Percentiles rank a stretch among this genome's conserved stretches.
These are phyloP conservation scores for Sylvietta virens DNA, from an alignment of 2,113 vertebrate genomes.

Conservation along the genomic window DNA sequence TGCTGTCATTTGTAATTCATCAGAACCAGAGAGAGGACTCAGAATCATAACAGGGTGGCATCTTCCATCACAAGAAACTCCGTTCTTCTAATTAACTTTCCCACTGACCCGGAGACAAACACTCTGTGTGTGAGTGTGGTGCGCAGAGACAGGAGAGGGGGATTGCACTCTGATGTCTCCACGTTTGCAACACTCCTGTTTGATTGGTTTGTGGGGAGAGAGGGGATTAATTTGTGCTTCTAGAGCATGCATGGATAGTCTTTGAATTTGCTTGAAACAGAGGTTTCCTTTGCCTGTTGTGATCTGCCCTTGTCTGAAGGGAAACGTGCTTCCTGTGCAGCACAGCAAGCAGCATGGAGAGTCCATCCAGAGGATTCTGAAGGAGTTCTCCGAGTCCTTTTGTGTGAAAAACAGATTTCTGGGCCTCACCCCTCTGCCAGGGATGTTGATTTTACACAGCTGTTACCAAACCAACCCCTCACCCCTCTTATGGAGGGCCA, in stretches of 20 bases:
- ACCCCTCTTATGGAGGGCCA: neutral
- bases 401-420: neutral
- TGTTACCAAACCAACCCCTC: neutral
- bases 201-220: slow-evolving; percentile 59
- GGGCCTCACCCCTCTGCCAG: neutral
- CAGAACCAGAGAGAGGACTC: slow-evolving; percentile 60
- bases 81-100: slow-evolving; percentile 86
- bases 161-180: slow-evolving; percentile 52
- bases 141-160: neutral
- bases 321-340: neutral
- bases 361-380: neutral
- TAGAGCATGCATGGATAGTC: slow-evolving; percentile 84
- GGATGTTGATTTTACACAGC: neutral
- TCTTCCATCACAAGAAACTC: slow-evolving; percentile 67
- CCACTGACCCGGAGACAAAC: slow-evolving; percentile 83
- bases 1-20: slow-evolving; percentile 80
- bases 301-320: slow-evolving; percentile 31
- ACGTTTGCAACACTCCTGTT: slow-evolving; percentile 64
- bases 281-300: slow-evolving; percentile 4
- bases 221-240: slow-evolving; percentile 72
- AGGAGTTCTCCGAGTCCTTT: neutral
- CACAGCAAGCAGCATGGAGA: neutral
- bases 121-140: slow-evolving; percentile 12
- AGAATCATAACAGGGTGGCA: slow-evolving; percentile 66
- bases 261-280: slow-evolving; percentile 71